Percentiles rank a stretch among this genome's conserved stretches.
Evolutionary conservation across 2,797 vertebrate genomes (phyloP).

Genomic region (Trematomus bernacchii): DNA sequence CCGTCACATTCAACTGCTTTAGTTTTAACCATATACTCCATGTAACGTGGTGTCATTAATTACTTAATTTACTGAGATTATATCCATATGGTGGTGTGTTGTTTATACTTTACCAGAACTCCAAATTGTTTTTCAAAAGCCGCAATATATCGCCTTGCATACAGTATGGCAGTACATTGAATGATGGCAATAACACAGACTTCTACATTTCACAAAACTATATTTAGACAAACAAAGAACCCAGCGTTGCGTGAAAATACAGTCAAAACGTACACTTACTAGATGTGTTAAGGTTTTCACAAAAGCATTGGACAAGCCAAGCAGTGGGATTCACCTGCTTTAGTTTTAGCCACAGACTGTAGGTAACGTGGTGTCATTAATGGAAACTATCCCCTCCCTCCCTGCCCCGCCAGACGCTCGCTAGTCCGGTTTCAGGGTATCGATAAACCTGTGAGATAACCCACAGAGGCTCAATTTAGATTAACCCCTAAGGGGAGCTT

Average conservation of each 20-base stretch:
- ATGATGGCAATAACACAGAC: no score
- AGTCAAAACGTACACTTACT: not conserved
- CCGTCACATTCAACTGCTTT: no score
- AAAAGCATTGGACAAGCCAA: not conserved
- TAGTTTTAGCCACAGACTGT: not conserved
- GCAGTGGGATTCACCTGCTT: slow-evolving; percentile 26
- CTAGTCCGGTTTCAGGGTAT: slow-evolving; percentile 58
- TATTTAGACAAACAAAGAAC: no score
- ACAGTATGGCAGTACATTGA: no score
- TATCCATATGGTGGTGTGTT: no score
- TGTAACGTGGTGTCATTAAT: no score
- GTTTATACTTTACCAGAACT: no score
- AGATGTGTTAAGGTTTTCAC: not conserved
- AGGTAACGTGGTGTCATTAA: slow-evolving; percentile 18
- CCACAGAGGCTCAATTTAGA: fast-evolving
- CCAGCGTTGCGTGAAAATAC: fast-evolving
- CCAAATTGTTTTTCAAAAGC: no score
- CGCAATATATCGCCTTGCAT: no score
- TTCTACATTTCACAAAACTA: no score
- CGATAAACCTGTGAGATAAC: not conserved
- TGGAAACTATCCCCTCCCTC: slow-evolving; percentile 59
- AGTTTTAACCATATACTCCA: no score
- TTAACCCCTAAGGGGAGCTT: fast-evolving
- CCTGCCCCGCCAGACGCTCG: slow-evolving; percentile 44
- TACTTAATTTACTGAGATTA: no score